Conservation (phyloP, 2,113 vertebrate genomes). For the Sitta europaea region DNA sequence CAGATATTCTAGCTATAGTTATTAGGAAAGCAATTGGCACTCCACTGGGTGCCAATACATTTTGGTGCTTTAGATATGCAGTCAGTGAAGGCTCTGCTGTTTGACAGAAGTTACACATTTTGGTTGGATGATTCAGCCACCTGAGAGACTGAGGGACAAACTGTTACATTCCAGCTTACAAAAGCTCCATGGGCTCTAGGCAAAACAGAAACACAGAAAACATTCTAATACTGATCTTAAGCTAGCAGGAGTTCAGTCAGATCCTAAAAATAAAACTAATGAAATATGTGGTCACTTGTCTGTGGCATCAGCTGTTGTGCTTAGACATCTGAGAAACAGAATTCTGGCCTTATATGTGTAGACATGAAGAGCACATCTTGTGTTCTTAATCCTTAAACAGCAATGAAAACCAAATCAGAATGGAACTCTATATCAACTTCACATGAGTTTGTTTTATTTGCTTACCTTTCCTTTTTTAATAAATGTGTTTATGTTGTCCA, state of each 20-base stretch:
- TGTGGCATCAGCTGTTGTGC: not conserved
- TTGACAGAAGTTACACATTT: not conserved
- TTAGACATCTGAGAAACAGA: not conserved
- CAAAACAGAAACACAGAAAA: not conserved
- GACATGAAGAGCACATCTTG: not conserved
- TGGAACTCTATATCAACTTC: not conserved
- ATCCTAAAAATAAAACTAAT: not conserved
- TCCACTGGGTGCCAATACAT: not conserved
- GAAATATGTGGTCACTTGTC: not conserved
- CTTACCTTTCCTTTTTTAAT: conserved; percentile 94
- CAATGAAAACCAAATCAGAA: not conserved
- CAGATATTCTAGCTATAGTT: not conserved
- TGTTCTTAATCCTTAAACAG: not conserved
- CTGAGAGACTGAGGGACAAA: not conserved
- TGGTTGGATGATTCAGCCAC: not conserved
- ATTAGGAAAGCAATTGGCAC: not conserved
- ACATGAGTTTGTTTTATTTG: not conserved
- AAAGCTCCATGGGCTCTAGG: not conserved
- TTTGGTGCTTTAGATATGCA: not conserved
- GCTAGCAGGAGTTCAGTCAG: not conserved
- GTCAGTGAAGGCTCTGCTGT: not conserved
- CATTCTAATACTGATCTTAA: not conserved
- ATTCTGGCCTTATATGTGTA: not conserved
- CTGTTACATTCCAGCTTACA: not conserved
- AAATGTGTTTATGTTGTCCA: conserved; percentile 90